Conservation (phyloP, 23 tunicate genomes). For the Oikopleura dioica region DNA sequence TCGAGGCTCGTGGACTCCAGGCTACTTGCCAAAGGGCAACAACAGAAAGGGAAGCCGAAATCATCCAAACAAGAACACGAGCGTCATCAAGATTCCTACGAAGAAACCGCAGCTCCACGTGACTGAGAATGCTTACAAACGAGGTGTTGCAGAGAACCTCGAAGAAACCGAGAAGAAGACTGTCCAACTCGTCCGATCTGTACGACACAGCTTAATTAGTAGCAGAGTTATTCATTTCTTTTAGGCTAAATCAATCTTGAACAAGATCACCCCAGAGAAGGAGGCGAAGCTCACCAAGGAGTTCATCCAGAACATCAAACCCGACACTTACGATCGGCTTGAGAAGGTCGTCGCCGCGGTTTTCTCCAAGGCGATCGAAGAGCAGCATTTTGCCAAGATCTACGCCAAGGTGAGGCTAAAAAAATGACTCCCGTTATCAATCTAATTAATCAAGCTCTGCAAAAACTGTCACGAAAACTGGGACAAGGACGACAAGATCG, state of each 20-base stretch:
- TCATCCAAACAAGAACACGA: background rate
- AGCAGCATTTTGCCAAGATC: background rate
- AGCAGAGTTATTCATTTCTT: too few relatives aligned
- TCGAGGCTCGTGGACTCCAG: too few relatives aligned
- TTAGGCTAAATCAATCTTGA: slow-evolving; percentile 2
- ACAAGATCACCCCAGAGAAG: slow-evolving; percentile 9
- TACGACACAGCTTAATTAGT: too few relatives aligned
- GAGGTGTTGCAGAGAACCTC: background rate
- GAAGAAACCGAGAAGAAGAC: background rate
- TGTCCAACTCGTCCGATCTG: background rate
- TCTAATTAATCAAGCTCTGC: too few relatives aligned
- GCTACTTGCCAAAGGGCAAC: background rate
- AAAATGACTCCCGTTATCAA: too few relatives aligned
- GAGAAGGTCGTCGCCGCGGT: background rate
- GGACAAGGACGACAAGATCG: background rate
- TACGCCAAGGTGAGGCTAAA: too few relatives aligned
- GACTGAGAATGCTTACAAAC: background rate
- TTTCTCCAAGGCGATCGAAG: slow-evolving; percentile 6
- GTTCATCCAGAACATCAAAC: background rate
- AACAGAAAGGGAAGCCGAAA: background rate
- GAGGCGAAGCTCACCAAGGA: background rate
- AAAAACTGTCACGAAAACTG: background rate
- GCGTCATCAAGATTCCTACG: background rate
- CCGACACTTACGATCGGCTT: slow-evolving; percentile 7
- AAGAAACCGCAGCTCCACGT: background rate